Evolutionary conservation across 2,888 invertebrate genomes (phyloP).

Genomic region (Aricia artaxerxes): DNA sequence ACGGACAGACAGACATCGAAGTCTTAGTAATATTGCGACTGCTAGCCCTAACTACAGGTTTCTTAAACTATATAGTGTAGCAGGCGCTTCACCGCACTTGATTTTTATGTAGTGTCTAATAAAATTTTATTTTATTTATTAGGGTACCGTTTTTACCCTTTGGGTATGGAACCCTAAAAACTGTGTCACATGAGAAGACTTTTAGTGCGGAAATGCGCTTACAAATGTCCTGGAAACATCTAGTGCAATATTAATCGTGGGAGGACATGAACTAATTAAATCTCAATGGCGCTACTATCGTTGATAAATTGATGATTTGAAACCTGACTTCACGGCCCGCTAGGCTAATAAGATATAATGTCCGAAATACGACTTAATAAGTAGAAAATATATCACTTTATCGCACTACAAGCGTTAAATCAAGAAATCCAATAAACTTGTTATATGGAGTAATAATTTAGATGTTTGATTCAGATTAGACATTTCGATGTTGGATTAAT

Average conservation of each 20-base stretch:
- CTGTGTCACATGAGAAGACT: neutral
- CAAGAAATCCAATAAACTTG: constrained; percentile 11
- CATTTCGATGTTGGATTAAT: neutral
- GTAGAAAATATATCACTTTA: constrained; percentile 15
- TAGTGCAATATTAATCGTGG: neutral
- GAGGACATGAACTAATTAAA: neutral
- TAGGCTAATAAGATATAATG: constrained; percentile 20
- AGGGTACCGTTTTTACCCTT: too few relatives aligned
- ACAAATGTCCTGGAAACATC: neutral
- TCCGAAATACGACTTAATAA: constrained; percentile 24
- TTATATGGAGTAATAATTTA: constrained; percentile 4
- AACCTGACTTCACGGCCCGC: constrained; percentile 3
- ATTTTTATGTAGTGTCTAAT: too few relatives aligned
- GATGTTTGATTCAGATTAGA: constrained; percentile 1
- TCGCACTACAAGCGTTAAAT: constrained; percentile 15
- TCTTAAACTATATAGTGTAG: too few relatives aligned
- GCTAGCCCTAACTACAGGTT: too few relatives aligned
- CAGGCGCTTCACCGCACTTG: too few relatives aligned
- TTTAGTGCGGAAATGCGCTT: neutral
- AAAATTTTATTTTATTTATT: too few relatives aligned
- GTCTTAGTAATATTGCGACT: too few relatives aligned
- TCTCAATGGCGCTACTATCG: neutral
- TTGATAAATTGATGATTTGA: constrained; percentile 16
- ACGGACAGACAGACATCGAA: too few relatives aligned
- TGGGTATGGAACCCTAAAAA: neutral